phyloP scores from a whole-genome alignment of 2,888 invertebrate species.

The Drosophila merina region DNA sequence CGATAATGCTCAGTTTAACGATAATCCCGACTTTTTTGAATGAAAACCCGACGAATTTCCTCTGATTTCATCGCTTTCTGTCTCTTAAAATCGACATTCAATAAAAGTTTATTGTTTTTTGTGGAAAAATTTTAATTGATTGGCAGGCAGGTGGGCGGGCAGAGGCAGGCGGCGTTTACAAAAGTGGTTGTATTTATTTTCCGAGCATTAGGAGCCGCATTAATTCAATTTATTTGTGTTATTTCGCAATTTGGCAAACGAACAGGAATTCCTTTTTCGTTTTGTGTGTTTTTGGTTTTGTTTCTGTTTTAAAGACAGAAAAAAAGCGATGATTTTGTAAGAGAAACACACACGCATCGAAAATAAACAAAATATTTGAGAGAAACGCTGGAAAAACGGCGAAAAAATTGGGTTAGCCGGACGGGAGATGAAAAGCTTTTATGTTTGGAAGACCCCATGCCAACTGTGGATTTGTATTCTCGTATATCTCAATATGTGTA shows the following conservation, averaged over 20 bases:
- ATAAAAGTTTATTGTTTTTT: not conserved
- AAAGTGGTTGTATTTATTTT: not conserved
- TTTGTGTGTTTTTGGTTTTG: slow-evolving; percentile 5
- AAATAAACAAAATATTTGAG: slow-evolving; percentile 27
- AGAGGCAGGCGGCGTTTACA: too few relatives aligned
- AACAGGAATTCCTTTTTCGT: not conserved
- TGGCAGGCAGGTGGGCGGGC: not conserved
- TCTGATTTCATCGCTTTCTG: slow-evolving; percentile 1
- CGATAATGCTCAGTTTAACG: too few relatives aligned
- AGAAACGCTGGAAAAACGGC: slow-evolving; percentile 7
- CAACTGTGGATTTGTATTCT: not conserved
- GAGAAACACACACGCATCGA: slow-evolving; percentile 6
- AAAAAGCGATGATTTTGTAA: slow-evolving; percentile 30
- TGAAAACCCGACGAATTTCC: slow-evolving; percentile 4
- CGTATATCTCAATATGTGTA: slow-evolving; percentile 6
- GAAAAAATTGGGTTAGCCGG: slow-evolving; percentile 20
- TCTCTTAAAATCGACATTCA: not conserved
- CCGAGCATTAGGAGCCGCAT: not conserved
- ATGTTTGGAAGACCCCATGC: slow-evolving; percentile 1
- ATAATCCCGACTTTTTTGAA: too few relatives aligned
- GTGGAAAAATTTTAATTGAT: not conserved
- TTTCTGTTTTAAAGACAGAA: too few relatives aligned
- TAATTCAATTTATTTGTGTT: not conserved
- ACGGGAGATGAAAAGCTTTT: slow-evolving; percentile 6
- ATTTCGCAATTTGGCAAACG: slow-evolving; percentile 6